Percentiles rank a stretch among this genome's conserved stretches.
These are phyloP conservation scores for Spongilla lacustris DNA, from an alignment of 37 sponge, comb jelly and placozoan species.

Conservation along the genomic window DNA sequence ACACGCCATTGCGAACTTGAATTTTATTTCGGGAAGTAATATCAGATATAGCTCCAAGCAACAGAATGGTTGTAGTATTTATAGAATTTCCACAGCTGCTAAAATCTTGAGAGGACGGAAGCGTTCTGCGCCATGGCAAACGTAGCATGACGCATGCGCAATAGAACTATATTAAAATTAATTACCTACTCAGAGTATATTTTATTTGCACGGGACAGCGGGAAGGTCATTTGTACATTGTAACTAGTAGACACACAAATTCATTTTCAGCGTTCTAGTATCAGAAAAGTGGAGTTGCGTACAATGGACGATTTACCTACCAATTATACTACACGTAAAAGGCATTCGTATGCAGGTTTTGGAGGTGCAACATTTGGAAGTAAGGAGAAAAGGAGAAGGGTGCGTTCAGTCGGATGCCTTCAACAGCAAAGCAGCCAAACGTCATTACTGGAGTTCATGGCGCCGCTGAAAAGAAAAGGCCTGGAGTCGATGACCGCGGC, in stretches of 20 bases:
- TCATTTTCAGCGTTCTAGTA: too few species aligned
- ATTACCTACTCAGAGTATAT: neutral
- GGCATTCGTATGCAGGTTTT: neutral
- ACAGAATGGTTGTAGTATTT: neutral
- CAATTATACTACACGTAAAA: neutral
- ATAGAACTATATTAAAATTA: too few species aligned
- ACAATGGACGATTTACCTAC: neutral
- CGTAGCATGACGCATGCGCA: neutral
- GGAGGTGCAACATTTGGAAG: neutral
- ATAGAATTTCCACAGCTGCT: neutral
- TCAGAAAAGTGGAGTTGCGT: neutral
- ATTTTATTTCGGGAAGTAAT: neutral
- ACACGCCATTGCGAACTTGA: conserved; percentile 6
- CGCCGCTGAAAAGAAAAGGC: neutral
- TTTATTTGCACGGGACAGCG: too few species aligned
- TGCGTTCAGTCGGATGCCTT: neutral
- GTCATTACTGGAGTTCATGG: neutral
- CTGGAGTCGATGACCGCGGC: neutral
- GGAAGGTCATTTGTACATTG: too few species aligned
- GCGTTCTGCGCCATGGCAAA: neutral
- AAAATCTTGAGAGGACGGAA: neutral
- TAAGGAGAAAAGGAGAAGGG: neutral
- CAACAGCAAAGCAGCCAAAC: neutral
- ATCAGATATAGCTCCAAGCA: neutral
- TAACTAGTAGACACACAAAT: too few species aligned